Evolutionary conservation across 2,113 vertebrate genomes (phyloP).

Genomic region (Mormyrus lacerda): DNA sequence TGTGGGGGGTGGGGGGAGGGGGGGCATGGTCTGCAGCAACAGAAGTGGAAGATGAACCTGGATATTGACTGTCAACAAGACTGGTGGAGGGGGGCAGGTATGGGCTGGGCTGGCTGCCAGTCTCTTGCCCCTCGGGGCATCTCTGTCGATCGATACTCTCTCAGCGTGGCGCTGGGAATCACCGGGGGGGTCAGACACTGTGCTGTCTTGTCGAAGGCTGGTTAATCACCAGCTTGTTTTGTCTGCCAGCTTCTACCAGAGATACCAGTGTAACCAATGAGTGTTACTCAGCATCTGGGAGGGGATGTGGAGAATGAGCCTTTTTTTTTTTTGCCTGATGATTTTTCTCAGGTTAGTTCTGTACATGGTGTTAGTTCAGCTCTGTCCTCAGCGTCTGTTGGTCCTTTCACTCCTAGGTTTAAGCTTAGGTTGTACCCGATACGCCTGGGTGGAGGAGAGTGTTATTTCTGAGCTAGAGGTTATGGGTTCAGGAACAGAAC

Average conservation of each 20-base stretch:
- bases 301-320: neutral
- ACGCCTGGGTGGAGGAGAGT: neutral
- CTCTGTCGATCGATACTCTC: neutral
- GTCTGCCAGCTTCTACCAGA: neutral
- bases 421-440: neutral
- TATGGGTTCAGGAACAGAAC: neutral
- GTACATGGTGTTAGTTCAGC: neutral
- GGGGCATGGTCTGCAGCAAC: neutral
- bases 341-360: neutral
- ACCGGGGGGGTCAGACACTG: neutral
- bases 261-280: neutral
- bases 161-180: neutral
- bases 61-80: neutral
- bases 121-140: neutral
- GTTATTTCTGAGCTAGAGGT: neutral
- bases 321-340: neutral
- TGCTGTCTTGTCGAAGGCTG: neutral
- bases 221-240: neutral
- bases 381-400: neutral
- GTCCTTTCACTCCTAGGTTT: neutral
- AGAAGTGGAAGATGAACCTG: neutral
- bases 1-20: neutral
- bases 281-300: neutral
- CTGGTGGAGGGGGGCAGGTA: neutral
- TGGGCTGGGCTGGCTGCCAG: neutral